These are phyloP conservation scores for Lepisosteus oculatus DNA, from an alignment of 2,113 vertebrate species.

Conservation along the genomic window DNA sequence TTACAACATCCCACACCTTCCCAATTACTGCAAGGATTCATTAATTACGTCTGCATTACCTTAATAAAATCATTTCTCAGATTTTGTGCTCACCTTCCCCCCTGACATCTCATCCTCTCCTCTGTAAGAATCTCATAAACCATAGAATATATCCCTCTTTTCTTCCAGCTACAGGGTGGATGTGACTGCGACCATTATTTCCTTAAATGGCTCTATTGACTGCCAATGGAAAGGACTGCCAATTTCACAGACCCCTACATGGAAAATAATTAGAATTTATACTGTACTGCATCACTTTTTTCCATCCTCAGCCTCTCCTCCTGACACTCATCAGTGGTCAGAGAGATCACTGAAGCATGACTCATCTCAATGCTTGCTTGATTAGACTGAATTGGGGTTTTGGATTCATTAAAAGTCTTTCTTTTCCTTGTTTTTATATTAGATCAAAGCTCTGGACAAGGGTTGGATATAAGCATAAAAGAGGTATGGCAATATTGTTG, in stretches of 20 bases:
- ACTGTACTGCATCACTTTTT: slow-evolving; percentile 37
- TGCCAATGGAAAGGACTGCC: slow-evolving; percentile 52
- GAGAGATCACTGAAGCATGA: slow-evolving; percentile 60
- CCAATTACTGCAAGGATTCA: slow-evolving; percentile 98
- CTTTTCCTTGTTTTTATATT: too few relatives aligned
- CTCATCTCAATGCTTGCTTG: slow-evolving; percentile 63
- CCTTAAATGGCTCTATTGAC: slow-evolving; percentile 29
- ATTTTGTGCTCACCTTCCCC: slow-evolving; percentile 39
- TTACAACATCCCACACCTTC: slow-evolving; percentile 86
- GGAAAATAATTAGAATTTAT: slow-evolving; percentile 72
- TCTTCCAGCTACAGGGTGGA: slow-evolving; percentile 4
- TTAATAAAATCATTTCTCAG: slow-evolving; percentile 67
- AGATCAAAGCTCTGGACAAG: too few relatives aligned
- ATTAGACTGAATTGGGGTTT: slow-evolving; percentile 69
- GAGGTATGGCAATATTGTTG: too few relatives aligned
- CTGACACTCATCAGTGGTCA: slow-evolving; percentile 56
- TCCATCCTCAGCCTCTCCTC: slow-evolving; percentile 31
- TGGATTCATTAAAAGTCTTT: slow-evolving; percentile 69
- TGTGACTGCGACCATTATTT: too few relatives aligned
- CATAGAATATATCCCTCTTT: slow-evolving; percentile 41
- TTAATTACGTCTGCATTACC: slow-evolving; percentile 87
- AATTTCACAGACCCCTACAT: slow-evolving; percentile 55
- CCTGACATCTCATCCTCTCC: slow-evolving; percentile 34
- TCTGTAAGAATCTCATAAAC: slow-evolving; percentile 28
- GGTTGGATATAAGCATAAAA: too few relatives aligned